Evolutionary conservation across 2,888 invertebrate species (phyloP).

Genomic region (Thera obeliscata): DNA sequence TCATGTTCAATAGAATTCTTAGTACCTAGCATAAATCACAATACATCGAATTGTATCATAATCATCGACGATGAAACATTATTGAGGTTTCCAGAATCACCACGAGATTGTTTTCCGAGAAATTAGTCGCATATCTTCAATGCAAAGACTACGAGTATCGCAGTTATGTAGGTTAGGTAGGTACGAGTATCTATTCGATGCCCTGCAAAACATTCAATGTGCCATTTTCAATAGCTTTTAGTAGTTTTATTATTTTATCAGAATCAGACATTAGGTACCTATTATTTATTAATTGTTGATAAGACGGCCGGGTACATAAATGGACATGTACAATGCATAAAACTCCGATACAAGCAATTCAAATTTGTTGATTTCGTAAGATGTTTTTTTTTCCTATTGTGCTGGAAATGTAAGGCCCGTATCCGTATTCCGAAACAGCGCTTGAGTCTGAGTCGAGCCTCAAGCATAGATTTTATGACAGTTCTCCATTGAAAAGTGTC

Average conservation of each 20-base stretch:
- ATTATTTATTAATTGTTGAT: neutral
- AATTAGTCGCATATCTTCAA: conserved; percentile 14
- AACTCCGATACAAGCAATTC: too few species aligned
- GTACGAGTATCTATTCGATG: neutral
- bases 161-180: conserved; percentile 11
- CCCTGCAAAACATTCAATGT: conserved; percentile 32
- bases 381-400: too few species aligned
- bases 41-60: conserved; percentile 5
- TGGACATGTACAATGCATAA: neutral
- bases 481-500: too few species aligned
- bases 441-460: too few species aligned
- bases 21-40: neutral
- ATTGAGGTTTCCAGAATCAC: conserved; percentile 18
- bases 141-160: conserved; percentile 12
- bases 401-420: too few species aligned
- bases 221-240: conserved; percentile 24
- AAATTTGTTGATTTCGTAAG: too few species aligned
- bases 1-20: neutral
- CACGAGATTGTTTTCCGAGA: conserved; percentile 21
- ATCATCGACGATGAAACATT: conserved; percentile 13
- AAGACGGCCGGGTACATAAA: neutral
- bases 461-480: too few species aligned
- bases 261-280: conserved; percentile 1
- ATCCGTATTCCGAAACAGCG: too few species aligned
- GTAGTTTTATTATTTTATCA: conserved; percentile 5